Evolutionary conservation across 2,113 vertebrate species (phyloP).

Genomic region (Equus przewalskii): DNA sequence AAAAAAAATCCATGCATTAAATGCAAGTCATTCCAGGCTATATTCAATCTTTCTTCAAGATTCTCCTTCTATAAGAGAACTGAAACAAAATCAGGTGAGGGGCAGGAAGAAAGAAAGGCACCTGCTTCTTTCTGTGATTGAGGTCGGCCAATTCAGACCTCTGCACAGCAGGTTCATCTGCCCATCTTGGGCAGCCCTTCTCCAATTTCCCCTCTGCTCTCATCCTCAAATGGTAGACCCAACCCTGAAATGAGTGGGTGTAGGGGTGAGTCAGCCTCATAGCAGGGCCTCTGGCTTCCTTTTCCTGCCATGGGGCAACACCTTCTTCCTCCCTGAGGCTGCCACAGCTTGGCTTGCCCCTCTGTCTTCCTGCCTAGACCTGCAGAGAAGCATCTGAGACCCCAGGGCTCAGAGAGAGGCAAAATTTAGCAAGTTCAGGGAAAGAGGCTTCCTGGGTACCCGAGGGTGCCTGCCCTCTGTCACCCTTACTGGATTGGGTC

Average conservation of each 20-base stretch:
- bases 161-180: background rate
- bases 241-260: background rate
- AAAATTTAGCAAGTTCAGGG: background rate
- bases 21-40: background rate
- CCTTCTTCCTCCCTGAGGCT: slow-evolving; percentile 41
- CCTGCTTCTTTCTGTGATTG: background rate
- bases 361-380: slow-evolving; percentile 15
- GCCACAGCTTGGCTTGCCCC: background rate
- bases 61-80: background rate
- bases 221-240: background rate
- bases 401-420: background rate
- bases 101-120: background rate
- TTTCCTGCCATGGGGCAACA: slow-evolving; percentile 50
- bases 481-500: background rate
- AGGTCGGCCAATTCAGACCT: background rate
- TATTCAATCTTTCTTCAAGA: background rate
- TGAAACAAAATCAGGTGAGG: background rate
- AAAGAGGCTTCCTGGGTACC: background rate
- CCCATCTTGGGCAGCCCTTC: background rate
- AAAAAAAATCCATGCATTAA: background rate
- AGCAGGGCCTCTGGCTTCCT: slow-evolving; percentile 62
- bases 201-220: background rate
- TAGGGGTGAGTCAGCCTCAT: slow-evolving; percentile 60
- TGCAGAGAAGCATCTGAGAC: background rate
- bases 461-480: background rate